Percentiles rank a stretch among this genome's conserved stretches.
phyloP scores from a whole-genome alignment of 2,888 invertebrate species.

The Baronia brevicornis region DNA sequence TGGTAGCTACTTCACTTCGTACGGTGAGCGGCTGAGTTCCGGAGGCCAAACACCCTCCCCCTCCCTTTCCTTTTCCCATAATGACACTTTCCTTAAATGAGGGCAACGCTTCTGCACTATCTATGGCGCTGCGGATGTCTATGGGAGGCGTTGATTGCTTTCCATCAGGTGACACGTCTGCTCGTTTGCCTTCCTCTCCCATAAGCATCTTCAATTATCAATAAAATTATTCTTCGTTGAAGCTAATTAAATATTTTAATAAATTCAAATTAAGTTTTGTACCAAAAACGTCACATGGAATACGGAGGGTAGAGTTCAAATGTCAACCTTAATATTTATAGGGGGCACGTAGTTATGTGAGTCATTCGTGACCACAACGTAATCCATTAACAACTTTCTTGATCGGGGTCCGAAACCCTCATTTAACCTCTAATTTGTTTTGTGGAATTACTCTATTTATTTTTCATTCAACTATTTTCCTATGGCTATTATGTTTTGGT shows the following conservation, averaged over 20 bases:
- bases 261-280: background rate
- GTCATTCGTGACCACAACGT: slow-evolving; percentile 33
- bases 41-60: no score
- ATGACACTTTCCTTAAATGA: no score
- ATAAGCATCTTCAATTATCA: no score
- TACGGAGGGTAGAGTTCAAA: slow-evolving; percentile 22
- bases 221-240: background rate
- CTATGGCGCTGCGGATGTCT: no score
- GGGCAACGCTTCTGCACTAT: no score
- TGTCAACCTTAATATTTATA: slow-evolving; percentile 26
- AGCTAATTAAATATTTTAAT: background rate
- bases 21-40: no score
- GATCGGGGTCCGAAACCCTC: slow-evolving; percentile 25
- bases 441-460: slow-evolving; percentile 8
- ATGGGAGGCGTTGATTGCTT: no score
- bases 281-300: slow-evolving; percentile 1
- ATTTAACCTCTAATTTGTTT: slow-evolving; percentile 21
- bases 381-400: slow-evolving; percentile 44
- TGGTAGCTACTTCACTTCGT: no score
- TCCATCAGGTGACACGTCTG: no score
- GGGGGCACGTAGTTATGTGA: slow-evolving; percentile 17
- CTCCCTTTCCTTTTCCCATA: no score
- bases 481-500: slow-evolving; percentile 7
- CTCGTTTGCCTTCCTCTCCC: no score
- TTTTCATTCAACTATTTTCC: slow-evolving; percentile 2